Base-by-base conservation (phyloP, 2,113 vertebrate genomes). In the Nicator chloris region DNA sequence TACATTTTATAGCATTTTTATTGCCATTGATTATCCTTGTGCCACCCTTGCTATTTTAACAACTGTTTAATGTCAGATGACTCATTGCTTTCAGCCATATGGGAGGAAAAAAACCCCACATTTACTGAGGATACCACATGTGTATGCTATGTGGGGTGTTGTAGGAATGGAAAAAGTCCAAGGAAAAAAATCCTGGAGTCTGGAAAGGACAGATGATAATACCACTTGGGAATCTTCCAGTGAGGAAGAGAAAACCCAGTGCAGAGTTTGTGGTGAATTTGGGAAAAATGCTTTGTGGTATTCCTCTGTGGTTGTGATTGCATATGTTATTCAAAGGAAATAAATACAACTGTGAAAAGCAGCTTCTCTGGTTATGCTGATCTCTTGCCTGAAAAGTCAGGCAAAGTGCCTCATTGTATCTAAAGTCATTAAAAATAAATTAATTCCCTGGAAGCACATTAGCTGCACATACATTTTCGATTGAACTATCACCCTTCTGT, bases 41-140 rank as follows among this genome's bases (percentile, higher is more conserved):
- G 50, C 45, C 65, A 76, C 42, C 42, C 35, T 86, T 81, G 19
- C 39, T 78, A 23, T 68, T 92, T 90, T 82, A 61, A 78, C 40
- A 93, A 60, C 68, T 68, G 31, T 82, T 92, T 81, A 83, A n/a
- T 78, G 31, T 57, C 75, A 83, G 57, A n/a, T 94, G 93, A 95
- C 21, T 88, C 64, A 81, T 35, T 76, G 20, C 80, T 93, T 87
- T 91, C 60, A 78, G 84, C 76, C 68, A 39, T 53, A 54, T 64
- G 53, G 40, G 56, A 96, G 64, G 66, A 56, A 91, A 90, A 93
- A 63, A 56, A 45, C 69, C 3, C 1, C 35, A 70, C 20, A 15
- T 85, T 47, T 23, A 39, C 16, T 19, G 61, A 76, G 14, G 9
- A 6, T 66, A 47, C 10, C 3, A 2, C 50, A 45, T 60, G 18